Base-by-base conservation (phyloP, 2,797 vertebrate species). In the Phylloscopus collybita region DNA sequence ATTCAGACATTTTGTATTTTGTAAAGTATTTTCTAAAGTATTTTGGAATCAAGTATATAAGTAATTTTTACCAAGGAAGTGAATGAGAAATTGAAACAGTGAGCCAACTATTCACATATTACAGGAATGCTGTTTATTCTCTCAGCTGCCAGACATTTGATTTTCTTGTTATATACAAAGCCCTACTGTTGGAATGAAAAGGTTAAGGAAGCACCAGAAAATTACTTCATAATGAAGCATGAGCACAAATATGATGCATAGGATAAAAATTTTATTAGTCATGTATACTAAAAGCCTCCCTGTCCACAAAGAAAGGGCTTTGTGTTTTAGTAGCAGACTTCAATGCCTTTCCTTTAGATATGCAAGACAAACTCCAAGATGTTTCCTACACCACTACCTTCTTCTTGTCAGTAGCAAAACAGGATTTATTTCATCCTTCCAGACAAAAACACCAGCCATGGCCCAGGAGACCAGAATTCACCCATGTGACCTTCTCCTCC, bases 401-500 rank as follows among this genome's bases (percentile, higher is more conserved):
- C 30, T 64, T 30, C 32, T 18, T 36, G 11, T 10, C 1, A 0
- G 29, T 13, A n/a, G 23, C 20, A 75, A 78, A 86, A 57, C 13
- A n/a, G 47, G 29, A 72, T 66, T 91, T 59, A 44, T 62, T 59
- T 60, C 22, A 51, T 42, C 40, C 49, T 84, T 50, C 20, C 45
- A 64, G 42, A 19, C n/a, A 78, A 67, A 67, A 88, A 10, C 3
- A 3, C 6, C 20, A 80, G 26, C 22, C 8, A 5, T 17, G 13
- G 14, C 13, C 38, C 27, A 57, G 34, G 29, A 83, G 29, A 73
- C 18, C 4, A 15, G 20, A 61, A 76, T 8, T 88, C 21, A 82
- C 12, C 14, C 11, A 8, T 0, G 0, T 1, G 9, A 32, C 9
- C 50, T 78, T 51, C 20, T 42, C 16, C 21, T 72, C 49, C 42